Base-by-base conservation (phyloP, 2,888 invertebrate genomes). In the Clanis bilineata region DNA sequence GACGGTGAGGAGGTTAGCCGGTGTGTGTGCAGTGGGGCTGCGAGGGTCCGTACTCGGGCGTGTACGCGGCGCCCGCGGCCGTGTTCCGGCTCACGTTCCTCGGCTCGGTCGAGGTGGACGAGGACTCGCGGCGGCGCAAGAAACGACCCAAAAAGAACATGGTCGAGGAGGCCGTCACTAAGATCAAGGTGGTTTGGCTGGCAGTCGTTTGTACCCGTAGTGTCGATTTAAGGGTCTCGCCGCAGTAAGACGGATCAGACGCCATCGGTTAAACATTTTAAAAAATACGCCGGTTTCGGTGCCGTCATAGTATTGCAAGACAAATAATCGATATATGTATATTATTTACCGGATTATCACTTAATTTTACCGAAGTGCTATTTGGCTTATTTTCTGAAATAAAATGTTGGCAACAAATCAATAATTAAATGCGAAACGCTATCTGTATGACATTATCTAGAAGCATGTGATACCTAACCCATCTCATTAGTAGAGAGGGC, bases 121-220 rank as follows among this genome's bases (percentile, higher is more conserved):
- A 96, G 93, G 96, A 96, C 93, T 94, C 94, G 80, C 91, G 95
- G 74, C 93, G 95, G 76, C 93, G 95, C 79, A 95, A 95, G 88
- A 95, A 94, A 88, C 93, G 96, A 79, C 95, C 94, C 92, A 96
- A 96, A 95, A 96, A 96, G 94, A 95, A 95, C 93, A 96, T 96
- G 96, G 96, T 96, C 81, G 96, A 96, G 92, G 96, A 96, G 88
- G 96, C 96, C 77, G 96, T 96, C 91, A 95, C 95, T 89, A 96
- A 96, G 93, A 96, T 96, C 85, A 96, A 96, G 96, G 96, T 96
- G 94, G 86, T 87, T 83, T 83, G 84, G 83, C 81, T 72, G 80
- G 76, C 80, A 75, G 72, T 67, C 41, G 58, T 51, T 51, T 32
- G 51, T 51, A 41, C 10, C 25, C 7, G 9, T 51, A 51, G 28